Percentiles rank a stretch among this genome's conserved stretches.
Conservation (phyloP, 2,797 vertebrate species). For the Hydrocynus forskahlii region DNA sequence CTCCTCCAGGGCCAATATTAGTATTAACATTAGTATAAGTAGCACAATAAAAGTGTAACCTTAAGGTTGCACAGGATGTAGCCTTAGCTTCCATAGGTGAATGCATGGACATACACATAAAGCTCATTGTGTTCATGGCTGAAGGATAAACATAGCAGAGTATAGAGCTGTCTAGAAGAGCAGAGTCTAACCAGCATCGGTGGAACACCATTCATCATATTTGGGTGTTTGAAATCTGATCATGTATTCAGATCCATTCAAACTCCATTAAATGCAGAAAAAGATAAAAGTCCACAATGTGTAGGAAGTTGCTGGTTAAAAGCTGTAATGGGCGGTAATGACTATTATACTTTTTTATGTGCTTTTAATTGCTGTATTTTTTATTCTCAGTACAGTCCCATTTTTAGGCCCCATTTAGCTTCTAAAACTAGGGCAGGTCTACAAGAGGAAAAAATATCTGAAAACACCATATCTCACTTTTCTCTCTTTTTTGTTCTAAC, state of each 20-base stretch:
- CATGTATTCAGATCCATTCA: neutral
- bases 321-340: neutral
- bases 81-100: neutral
- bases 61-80: no score
- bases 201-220: no score
- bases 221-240: no score
- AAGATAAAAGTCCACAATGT: no score
- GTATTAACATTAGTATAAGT: no score
- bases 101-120: no score
- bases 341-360: neutral
- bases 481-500: constrained; percentile 3
- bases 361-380: neutral
- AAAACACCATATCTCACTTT: neutral
- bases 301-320: neutral
- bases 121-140: neutral
- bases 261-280: constrained; percentile 4
- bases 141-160: neutral
- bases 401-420: neutral
- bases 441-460: neutral
- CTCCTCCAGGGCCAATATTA: no score
- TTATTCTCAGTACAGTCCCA: neutral
- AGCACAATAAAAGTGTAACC: neutral
- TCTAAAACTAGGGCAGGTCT: neutral
- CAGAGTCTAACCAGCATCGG: neutral
- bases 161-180: constrained; percentile 20